A percentile compares a stretch with the other conserved stretches of the same genome.
These are phyloP conservation scores for Campylomormyrus numenius DNA, from an alignment of 2,113 vertebrate species.

Conservation along the genomic window DNA sequence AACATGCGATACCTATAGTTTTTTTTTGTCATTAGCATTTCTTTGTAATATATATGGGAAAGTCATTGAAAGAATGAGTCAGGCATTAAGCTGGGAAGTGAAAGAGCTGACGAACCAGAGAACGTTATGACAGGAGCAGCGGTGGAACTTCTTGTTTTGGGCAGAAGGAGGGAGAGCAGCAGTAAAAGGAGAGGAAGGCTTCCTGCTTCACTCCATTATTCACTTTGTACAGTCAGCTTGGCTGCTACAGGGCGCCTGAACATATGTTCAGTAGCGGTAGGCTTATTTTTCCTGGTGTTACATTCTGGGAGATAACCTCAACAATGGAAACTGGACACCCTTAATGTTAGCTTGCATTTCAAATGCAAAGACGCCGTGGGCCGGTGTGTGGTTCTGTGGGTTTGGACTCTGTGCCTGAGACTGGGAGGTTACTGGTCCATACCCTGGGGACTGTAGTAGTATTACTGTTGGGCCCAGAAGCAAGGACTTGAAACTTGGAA, in stretches of 20 bases:
- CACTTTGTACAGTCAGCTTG: not conserved
- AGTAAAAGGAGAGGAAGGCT: not conserved
- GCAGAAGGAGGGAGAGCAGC: not conserved
- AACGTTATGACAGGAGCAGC: too few relatives aligned
- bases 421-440: not conserved
- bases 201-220: not conserved
- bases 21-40: not conserved
- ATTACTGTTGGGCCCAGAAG: not conserved
- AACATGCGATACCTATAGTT: not conserved
- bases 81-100: slow-evolving; percentile 24
- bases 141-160: not conserved
- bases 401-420: not conserved
- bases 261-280: not conserved
- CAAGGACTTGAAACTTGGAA: not conserved
- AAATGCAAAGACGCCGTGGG: not conserved
- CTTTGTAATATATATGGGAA: not conserved
- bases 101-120: slow-evolving; percentile 14
- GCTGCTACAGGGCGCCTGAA: not conserved
- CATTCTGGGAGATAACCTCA: slow-evolving; percentile 8
- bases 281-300: not conserved
- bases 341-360: not conserved
- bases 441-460: not conserved
- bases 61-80: slow-evolving; percentile 28
- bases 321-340: not conserved
- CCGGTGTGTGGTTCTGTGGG: not conserved